A percentile compares a stretch with the other conserved stretches of the same genome.
Evolutionary conservation across 2,888 invertebrate genomes (phyloP).

Genomic region (Brachyopa scutellaris): DNA sequence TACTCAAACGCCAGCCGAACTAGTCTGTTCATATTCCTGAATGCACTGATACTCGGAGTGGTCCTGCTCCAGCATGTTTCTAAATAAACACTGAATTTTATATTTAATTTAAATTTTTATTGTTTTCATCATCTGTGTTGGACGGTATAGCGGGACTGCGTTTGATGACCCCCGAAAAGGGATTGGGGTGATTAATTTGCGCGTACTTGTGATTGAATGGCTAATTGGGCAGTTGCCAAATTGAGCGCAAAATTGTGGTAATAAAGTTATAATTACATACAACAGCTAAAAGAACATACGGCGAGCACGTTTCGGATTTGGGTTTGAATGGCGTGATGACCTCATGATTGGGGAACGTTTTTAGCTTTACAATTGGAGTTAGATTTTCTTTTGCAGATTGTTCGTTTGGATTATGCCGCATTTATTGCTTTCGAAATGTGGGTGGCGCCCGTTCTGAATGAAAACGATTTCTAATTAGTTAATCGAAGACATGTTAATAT

Average conservation of each 20-base stretch:
- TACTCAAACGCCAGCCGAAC: slow-evolving; percentile 23
- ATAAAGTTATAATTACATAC: slow-evolving; percentile 23
- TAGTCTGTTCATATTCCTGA: slow-evolving; percentile 1
- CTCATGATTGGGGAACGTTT: background rate
- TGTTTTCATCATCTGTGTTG: background rate
- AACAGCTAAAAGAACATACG: background rate
- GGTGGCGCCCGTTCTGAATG: background rate
- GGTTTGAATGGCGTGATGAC: background rate
- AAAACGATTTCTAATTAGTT: background rate
- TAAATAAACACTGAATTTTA: slow-evolving; percentile 27
- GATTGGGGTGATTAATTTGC: background rate
- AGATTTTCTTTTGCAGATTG: background rate
- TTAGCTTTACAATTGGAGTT: background rate
- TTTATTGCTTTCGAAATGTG: background rate
- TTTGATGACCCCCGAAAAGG: background rate
- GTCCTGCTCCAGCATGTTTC: slow-evolving; percentile 16
- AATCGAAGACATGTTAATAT: background rate
- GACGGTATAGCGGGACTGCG: background rate
- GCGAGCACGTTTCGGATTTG: background rate
- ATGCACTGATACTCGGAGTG: slow-evolving; percentile 18
- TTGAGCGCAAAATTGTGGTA: slow-evolving; percentile 8
- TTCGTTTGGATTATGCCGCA: background rate
- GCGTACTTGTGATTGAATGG: background rate
- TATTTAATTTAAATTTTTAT: slow-evolving; percentile 3
- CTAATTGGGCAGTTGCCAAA: slow-evolving; percentile 22